Conservation (phyloP, 1,140 invertebrate genomes). For the Holcopasites calliopsidis region DNA sequence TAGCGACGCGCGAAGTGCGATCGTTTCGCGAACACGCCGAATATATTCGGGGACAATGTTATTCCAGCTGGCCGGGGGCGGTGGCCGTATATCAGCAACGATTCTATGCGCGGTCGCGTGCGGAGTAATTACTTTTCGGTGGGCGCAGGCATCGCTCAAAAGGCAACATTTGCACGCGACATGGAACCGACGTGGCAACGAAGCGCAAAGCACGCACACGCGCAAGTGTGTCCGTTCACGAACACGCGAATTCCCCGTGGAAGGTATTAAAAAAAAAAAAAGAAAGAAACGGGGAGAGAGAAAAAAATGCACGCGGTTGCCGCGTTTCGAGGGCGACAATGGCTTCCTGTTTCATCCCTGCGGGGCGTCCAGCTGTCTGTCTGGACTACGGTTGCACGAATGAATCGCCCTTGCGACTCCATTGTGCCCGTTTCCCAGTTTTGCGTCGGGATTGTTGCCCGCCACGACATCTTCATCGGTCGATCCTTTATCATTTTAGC, state of each 20-base stretch:
- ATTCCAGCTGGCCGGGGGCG: constrained; percentile 38
- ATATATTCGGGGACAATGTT: constrained; percentile 53
- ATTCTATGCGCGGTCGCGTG: constrained; percentile 64
- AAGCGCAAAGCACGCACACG: constrained; percentile 11
- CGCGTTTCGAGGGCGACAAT: constrained; percentile 59
- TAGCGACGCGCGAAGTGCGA: constrained; percentile 25
- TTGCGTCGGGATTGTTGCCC: constrained; percentile 44
- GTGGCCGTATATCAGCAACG: constrained; percentile 49
- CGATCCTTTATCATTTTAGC: constrained; percentile 46
- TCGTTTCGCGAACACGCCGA: constrained; percentile 31
- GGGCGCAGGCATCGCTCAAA: constrained; percentile 58
- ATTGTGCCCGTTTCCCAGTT: constrained; percentile 57
- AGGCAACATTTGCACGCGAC: constrained; percentile 62
- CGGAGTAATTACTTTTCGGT: constrained; percentile 66
- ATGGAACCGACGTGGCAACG: constrained; percentile 30
- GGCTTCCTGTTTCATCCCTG: constrained; percentile 54
- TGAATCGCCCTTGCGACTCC: constrained; percentile 44
- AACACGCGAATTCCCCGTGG: neutral
- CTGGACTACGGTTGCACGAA: constrained; percentile 48
- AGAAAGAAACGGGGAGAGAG: neutral
- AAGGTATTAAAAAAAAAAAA: constrained; percentile 31
- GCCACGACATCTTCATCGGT: constrained; percentile 55
- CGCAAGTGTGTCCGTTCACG: neutral
- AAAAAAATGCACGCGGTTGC: constrained; percentile 36
- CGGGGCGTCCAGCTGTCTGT: constrained; percentile 54